These are phyloP conservation scores for Anabacerthia variegaticeps DNA, from an alignment of 2,797 vertebrate genomes.

Conservation along the genomic window DNA sequence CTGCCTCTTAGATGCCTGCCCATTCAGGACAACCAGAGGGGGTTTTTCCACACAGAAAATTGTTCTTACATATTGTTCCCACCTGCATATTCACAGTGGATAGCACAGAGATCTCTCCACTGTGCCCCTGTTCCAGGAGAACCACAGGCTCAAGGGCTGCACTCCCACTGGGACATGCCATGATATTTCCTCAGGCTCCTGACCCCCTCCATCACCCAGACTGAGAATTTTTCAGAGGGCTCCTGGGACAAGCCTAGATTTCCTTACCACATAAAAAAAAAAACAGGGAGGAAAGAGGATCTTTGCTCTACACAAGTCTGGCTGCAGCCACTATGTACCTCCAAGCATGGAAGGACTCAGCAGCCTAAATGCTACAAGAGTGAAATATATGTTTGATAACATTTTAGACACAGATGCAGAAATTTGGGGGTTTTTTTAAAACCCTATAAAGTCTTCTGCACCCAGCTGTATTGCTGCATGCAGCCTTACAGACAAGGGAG, in stretches of 20 bases:
- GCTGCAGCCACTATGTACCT: background rate
- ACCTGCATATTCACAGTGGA: background rate
- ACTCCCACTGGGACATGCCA: background rate
- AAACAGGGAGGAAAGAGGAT: background rate
- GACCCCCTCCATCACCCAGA: background rate
- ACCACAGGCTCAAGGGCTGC: background rate
- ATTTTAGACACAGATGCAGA: background rate
- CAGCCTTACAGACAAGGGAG: background rate
- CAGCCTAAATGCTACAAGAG: background rate
- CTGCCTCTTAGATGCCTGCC: background rate
- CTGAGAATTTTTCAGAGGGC: background rate
- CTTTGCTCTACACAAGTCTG: background rate
- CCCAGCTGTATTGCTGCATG: background rate
- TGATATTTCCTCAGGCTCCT: background rate
- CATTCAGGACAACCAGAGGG: accelerated
- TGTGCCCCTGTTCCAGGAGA: no score
- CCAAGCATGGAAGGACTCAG: background rate
- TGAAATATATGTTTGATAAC: background rate
- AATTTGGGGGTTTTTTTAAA: accelerated
- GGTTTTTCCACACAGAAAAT: background rate
- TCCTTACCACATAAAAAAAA: background rate
- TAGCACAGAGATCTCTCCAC: background rate
- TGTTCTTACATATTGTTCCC: background rate
- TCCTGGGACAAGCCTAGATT: background rate
- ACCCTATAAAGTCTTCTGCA: background rate